phyloP scores from a whole-genome alignment of 2,797 vertebrate genomes.

The Poliocrania exsul region DNA sequence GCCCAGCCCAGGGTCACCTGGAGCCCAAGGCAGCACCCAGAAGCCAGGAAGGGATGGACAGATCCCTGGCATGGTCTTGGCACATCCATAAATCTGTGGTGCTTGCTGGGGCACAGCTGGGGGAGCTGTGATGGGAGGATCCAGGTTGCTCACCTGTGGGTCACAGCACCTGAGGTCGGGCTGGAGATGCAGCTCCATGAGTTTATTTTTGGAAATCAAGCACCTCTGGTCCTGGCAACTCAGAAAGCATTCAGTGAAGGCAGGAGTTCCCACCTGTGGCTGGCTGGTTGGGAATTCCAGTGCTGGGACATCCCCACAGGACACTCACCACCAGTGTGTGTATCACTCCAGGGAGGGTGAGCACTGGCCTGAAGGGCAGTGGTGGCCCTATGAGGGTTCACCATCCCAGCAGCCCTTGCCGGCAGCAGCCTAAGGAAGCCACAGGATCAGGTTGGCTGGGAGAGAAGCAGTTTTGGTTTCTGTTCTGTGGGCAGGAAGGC shows the following conservation, averaged over 20 bases:
- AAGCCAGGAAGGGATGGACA: not conserved
- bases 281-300: fast-evolving
- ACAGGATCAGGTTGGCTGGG: not conserved
- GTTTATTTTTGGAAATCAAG: not conserved
- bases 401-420: not conserved
- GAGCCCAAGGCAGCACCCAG: fast-evolving
- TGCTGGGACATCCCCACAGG: fast-evolving
- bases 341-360: fast-evolving
- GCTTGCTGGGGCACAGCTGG: fast-evolving
- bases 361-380: not conserved
- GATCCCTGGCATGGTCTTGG: not conserved
- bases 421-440: not conserved
- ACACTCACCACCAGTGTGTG: fast-evolving
- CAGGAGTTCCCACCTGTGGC: fast-evolving
- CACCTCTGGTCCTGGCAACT: fast-evolving
- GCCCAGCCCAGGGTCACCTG: fast-evolving
- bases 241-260: fast-evolving
- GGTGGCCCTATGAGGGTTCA: fast-evolving
- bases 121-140: not conserved
- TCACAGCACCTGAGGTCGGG: not conserved
- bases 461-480: not conserved
- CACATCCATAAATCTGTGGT: fast-evolving
- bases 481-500: not conserved
- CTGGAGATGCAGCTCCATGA: not conserved
- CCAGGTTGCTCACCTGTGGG: fast-evolving